Percentiles rank a stretch among this genome's conserved stretches.
Conservation (phyloP, 2,888 invertebrate species). For the Sminthurinus aureus region DNA sequence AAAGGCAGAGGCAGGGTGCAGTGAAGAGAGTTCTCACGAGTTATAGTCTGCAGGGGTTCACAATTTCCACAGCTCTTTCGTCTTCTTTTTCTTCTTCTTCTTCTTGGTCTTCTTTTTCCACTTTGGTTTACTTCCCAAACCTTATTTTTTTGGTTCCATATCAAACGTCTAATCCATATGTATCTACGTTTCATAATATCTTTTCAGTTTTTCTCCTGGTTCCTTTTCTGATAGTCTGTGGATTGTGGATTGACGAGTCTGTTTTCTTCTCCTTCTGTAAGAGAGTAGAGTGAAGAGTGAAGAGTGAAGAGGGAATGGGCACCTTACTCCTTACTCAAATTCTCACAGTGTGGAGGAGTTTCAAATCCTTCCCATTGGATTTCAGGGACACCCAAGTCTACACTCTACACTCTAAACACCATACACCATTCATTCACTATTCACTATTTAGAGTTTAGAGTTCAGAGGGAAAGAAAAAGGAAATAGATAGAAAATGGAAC, state of each 20-base stretch:
- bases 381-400: conserved; percentile 36
- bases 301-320: too few species aligned
- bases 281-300: too few species aligned
- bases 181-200: too few species aligned
- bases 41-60: conserved; percentile 53
- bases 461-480: too few species aligned
- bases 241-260: not conserved
- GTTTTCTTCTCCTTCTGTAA: not conserved
- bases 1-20: conserved; percentile 40
- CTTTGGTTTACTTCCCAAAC: conserved; percentile 27
- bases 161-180: not conserved
- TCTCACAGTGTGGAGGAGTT: not conserved
- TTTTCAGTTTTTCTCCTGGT: not conserved
- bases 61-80: conserved; percentile 48
- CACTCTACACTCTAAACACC: not conserved
- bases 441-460: too few species aligned
- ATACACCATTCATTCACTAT: not conserved
- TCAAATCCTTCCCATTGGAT: not conserved
- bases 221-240: not conserved
- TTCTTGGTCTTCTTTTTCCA: not conserved
- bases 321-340: not conserved
- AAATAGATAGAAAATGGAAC: too few species aligned
- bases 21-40: conserved; percentile 55
- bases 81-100: conserved; percentile 43
- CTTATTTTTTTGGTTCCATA: conserved; percentile 40